phyloP scores from a whole-genome alignment of 2,797 vertebrate species.

The Chelon auratus region DNA sequence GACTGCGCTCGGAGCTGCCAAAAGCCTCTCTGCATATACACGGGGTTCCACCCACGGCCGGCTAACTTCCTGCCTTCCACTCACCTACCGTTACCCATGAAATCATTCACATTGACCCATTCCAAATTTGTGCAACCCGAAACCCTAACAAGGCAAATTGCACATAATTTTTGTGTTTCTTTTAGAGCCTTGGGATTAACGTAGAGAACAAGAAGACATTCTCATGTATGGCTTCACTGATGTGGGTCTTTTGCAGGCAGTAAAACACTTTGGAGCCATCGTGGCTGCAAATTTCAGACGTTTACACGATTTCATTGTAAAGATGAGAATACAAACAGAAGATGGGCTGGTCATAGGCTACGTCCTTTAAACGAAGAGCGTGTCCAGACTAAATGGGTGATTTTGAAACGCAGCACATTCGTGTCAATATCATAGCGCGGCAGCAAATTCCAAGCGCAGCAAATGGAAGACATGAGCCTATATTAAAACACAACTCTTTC shows the following conservation, averaged over 20 bases:
- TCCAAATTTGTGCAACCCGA: constrained; percentile 73
- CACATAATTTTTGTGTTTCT: constrained; percentile 69
- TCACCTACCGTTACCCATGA: constrained; percentile 76
- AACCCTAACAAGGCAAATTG: constrained; percentile 76
- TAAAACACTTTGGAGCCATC: constrained; percentile 3
- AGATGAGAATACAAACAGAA: neutral
- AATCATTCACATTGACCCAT: constrained; percentile 71
- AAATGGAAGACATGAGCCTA: constrained; percentile 37
- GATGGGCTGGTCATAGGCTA: no score
- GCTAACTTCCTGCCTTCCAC: constrained; percentile 68
- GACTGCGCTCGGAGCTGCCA: constrained; percentile 66
- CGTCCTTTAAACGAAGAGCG: constrained; percentile 4
- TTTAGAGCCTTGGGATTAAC: constrained; percentile 54
- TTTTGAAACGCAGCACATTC: constrained; percentile 31
- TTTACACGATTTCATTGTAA: no score
- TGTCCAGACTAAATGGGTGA: constrained; percentile 11
- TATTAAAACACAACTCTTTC: constrained; percentile 68
- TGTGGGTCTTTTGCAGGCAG: constrained; percentile 24
- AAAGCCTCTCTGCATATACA: constrained; percentile 57
- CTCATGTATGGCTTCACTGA: constrained; percentile 44
- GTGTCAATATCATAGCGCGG: constrained; percentile 39
- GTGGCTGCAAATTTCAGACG: constrained; percentile 27
- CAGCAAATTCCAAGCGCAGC: constrained; percentile 40
- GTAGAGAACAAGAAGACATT: constrained; percentile 57
- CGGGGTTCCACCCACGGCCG: constrained; percentile 61